These are phyloP conservation scores for Lepidothrix coronata DNA, from an alignment of 2,113 vertebrate species.

Conservation along the genomic window DNA sequence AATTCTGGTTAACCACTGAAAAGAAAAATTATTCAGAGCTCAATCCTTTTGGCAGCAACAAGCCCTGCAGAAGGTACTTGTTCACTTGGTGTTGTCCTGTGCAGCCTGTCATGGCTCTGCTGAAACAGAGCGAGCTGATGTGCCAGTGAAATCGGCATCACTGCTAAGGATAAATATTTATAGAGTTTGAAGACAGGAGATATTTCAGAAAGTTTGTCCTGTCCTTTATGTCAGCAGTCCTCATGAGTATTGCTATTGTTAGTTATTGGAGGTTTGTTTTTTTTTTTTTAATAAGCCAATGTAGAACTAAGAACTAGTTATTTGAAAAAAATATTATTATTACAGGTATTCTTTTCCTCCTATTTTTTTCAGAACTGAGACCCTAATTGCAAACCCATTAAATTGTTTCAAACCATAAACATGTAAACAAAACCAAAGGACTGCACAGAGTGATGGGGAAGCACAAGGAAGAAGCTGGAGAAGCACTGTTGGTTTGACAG, in stretches of 20 bases:
- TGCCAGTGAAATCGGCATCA: neutral
- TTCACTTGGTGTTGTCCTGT: neutral
- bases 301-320: neutral
- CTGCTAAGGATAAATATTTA: neutral
- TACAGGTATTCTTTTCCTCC: neutral
- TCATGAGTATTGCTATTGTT: neutral
- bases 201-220: neutral
- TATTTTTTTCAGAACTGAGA: neutral
- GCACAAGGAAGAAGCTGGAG: neutral
- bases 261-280: neutral
- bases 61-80: neutral
- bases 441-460: neutral
- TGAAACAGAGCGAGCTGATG: neutral
- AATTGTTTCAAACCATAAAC: neutral
- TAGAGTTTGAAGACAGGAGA: neutral
- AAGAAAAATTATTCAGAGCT: neutral
- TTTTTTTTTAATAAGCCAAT: neutral
- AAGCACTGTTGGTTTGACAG: neutral
- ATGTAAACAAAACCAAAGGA: neutral
- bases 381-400: neutral
- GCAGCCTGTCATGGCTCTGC: neutral
- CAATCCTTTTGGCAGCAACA: rapidly evolving
- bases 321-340: neutral
- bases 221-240: neutral
- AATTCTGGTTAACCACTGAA: neutral